Percentiles rank a stretch among this genome's conserved stretches.
phyloP scores from a whole-genome alignment of 2,797 vertebrate species.

The Podargus strigoides region DNA sequence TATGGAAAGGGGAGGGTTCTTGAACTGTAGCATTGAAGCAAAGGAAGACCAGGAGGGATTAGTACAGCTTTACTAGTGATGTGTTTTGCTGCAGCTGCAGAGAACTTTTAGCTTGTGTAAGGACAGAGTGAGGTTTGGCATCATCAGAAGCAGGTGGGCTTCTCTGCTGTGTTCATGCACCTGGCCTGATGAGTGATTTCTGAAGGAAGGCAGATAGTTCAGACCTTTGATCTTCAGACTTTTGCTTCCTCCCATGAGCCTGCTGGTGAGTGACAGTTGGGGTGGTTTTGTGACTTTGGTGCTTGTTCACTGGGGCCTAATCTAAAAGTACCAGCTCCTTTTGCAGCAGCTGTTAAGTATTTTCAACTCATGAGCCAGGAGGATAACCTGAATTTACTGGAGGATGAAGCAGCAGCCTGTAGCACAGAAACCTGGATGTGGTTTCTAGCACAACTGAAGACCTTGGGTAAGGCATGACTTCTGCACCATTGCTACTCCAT shows the following conservation, averaged over 20 bases:
- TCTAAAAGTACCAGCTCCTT: not conserved
- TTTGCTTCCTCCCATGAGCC: not conserved
- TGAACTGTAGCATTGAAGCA: not conserved
- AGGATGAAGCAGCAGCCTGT: not conserved
- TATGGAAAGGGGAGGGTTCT: not conserved
- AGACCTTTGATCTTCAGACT: slow-evolving; percentile 21
- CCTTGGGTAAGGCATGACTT: not conserved
- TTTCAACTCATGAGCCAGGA: not conserved
- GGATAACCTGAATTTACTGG: not conserved
- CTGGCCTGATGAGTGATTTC: not conserved
- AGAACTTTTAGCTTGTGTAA: not conserved
- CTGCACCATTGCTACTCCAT: not conserved
- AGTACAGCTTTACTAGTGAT: not conserved
- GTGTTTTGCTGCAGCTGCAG: not conserved
- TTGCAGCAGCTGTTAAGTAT: not conserved
- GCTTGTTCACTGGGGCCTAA: not conserved
- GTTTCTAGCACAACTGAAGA: not conserved
- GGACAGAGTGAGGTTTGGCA: not conserved
- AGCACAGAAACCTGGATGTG: not conserved
- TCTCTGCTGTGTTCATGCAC: not conserved
- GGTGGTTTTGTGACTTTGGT: not conserved
- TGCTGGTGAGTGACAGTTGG: not conserved
- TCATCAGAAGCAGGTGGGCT: rapidly evolving
- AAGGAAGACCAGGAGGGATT: not conserved
- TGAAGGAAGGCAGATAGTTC: not conserved